Evolutionary conservation across 2,797 vertebrate genomes (phyloP).

Genomic region (Gouania willdenowi): DNA sequence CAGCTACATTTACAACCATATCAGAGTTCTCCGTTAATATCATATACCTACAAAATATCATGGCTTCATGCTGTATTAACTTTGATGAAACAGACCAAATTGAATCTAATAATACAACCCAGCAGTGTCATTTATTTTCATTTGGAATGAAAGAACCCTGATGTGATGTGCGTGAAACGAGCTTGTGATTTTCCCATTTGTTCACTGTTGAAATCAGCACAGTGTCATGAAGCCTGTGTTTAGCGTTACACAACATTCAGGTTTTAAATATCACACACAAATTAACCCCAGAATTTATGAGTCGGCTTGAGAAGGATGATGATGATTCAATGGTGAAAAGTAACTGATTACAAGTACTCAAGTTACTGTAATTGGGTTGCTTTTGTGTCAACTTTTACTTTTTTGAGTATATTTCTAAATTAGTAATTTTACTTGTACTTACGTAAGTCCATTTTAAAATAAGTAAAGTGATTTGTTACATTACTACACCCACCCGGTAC

Average conservation of each 20-base stretch:
- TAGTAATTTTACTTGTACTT: too few species aligned
- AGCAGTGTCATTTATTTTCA: conserved; percentile 48
- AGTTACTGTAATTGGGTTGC: too few species aligned
- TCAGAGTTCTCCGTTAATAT: conserved; percentile 1
- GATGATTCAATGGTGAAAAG: conserved; percentile 3
- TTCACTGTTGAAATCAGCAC: conserved; percentile 48
- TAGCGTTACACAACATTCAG: conserved; percentile 7
- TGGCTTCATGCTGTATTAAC: conserved; percentile 34
- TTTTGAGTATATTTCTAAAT: too few species aligned
- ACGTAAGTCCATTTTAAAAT: too few species aligned
- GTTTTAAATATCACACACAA: conserved; percentile 1
- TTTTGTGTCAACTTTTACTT: too few species aligned
- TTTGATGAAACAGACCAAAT: conserved; percentile 42
- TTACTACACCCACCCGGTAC: too few species aligned
- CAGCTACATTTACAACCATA: not conserved
- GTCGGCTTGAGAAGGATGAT: not conserved
- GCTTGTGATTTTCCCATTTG: conserved; percentile 45
- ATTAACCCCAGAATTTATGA: not conserved
- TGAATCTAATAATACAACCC: conserved; percentile 38
- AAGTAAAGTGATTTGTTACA: too few species aligned
- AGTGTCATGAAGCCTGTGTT: conserved; percentile 9
- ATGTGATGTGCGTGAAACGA: conserved; percentile 30
- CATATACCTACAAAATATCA: conserved; percentile 3
- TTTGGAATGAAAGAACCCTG: conserved; percentile 20
- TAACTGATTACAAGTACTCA: too few species aligned